Evolutionary conservation across 2,797 vertebrate genomes (phyloP).

Genomic region (Molossus alvarezi): DNA sequence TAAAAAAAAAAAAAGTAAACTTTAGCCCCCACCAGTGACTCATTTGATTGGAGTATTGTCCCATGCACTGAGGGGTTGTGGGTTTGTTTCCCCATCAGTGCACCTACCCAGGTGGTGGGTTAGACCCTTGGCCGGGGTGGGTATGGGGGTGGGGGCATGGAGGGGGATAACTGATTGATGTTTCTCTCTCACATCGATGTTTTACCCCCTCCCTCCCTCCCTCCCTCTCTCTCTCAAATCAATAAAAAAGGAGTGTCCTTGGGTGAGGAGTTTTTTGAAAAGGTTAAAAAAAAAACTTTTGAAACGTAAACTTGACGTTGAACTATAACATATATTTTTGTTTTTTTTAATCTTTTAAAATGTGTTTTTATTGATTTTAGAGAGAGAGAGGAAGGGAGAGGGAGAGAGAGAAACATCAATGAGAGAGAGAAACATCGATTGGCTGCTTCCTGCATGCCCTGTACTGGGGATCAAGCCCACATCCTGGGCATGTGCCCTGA

Average conservation of each 20-base stretch:
- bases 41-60: not conserved
- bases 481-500: too few species aligned
- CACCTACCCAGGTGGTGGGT: too few species aligned
- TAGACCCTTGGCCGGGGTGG: not conserved
- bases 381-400: too few species aligned
- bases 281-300: not conserved
- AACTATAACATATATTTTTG: not conserved
- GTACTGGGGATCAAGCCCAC: too few species aligned
- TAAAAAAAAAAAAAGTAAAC: not conserved
- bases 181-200: not conserved
- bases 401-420: too few species aligned
- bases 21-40: not conserved
- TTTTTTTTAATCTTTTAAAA: too few species aligned
- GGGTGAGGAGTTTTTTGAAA: not conserved
- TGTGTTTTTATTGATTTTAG: too few species aligned
- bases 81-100: not conserved
- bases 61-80: not conserved
- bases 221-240: not conserved
- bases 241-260: not conserved
- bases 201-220: not conserved
- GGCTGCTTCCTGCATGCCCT: too few species aligned
- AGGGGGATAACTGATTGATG: not conserved
- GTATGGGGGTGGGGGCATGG: fast-evolving
- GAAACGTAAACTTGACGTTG: not conserved
- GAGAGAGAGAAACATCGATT: too few species aligned